Evolutionary conservation across 1,140 invertebrate genomes (phyloP).

Genomic region (Bombus cullumanus): DNA sequence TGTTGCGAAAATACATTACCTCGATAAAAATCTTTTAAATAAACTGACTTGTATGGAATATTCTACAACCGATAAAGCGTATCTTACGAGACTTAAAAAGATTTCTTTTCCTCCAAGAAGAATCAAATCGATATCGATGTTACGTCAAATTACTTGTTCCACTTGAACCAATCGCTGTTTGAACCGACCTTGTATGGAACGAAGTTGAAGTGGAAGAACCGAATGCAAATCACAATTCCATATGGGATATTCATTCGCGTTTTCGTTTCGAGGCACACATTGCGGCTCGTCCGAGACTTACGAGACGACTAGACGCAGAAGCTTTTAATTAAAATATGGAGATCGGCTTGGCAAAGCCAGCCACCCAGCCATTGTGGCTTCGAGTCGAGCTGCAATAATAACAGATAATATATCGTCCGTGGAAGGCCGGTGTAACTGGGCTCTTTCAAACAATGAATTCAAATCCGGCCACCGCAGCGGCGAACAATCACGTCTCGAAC

Average conservation of each 20-base stretch:
- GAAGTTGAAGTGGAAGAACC: background rate
- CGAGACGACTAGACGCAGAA: constrained; percentile 53
- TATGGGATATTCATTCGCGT: background rate
- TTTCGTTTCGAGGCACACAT: background rate
- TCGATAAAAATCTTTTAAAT: no score
- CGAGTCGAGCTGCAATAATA: constrained; percentile 79
- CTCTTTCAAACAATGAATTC: constrained; percentile 78
- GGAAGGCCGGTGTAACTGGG: constrained; percentile 72
- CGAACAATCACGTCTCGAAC: constrained; percentile 74
- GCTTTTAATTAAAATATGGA: constrained; percentile 82
- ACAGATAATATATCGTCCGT: constrained; percentile 79
- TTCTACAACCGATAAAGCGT: no score
- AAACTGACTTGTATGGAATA: no score
- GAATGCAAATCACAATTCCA: background rate
- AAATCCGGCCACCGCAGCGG: constrained; percentile 74
- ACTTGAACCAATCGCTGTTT: no score
- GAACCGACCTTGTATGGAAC: background rate
- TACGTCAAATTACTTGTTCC: no score
- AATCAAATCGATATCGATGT: no score
- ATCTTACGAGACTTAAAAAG: no score
- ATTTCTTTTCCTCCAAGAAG: no score
- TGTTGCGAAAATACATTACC: no score
- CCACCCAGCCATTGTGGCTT: constrained; percentile 76
- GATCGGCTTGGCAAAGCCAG: constrained; percentile 76
- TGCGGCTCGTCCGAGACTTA: constrained; percentile 26